Evolutionary conservation across 1,140 invertebrate genomes (phyloP).

Genomic region (Oncopeltus fasciatus): DNA sequence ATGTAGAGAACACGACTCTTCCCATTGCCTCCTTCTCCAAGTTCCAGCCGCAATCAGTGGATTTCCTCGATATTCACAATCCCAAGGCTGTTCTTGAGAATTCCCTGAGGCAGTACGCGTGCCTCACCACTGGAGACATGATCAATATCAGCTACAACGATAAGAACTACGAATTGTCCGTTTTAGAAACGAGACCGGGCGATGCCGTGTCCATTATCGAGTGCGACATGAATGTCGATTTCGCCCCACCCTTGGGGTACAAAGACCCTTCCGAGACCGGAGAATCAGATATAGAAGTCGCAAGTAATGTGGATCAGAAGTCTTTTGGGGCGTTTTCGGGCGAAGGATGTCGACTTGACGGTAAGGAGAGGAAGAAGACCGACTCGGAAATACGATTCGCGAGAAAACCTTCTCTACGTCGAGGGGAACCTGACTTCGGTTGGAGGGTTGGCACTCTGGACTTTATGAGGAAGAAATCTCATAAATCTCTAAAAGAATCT

Average conservation of each 20-base stretch:
- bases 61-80: slow-evolving; percentile 96
- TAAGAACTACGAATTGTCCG: slow-evolving; percentile 86
- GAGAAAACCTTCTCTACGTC: slow-evolving; percentile 38
- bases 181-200: slow-evolving; percentile 86
- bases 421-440: slow-evolving; percentile 87
- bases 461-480: slow-evolving; percentile 69
- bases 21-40: slow-evolving; percentile 93
- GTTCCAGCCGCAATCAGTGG: slow-evolving; percentile 89
- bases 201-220: slow-evolving; percentile 77
- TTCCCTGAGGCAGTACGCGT: slow-evolving; percentile 90
- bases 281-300: background rate
- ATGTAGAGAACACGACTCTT: slow-evolving; percentile 83
- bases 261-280: slow-evolving; percentile 41
- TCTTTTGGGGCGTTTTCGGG: slow-evolving; percentile 3
- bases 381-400: slow-evolving; percentile 53
- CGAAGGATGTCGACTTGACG: slow-evolving; percentile 25
- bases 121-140: slow-evolving; percentile 88
- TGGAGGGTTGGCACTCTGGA: slow-evolving; percentile 68
- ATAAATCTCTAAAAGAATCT: too few species aligned
- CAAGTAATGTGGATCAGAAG: background rate
- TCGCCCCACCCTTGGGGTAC: slow-evolving; percentile 88
- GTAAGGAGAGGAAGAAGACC: slow-evolving; percentile 41
- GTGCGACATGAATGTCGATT: slow-evolving; percentile 99
- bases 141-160: slow-evolving; percentile 96
- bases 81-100: slow-evolving; percentile 95